Evolutionary conservation across 2,113 vertebrate genomes (phyloP).

Genomic region (Atrichornis clamosus): DNA sequence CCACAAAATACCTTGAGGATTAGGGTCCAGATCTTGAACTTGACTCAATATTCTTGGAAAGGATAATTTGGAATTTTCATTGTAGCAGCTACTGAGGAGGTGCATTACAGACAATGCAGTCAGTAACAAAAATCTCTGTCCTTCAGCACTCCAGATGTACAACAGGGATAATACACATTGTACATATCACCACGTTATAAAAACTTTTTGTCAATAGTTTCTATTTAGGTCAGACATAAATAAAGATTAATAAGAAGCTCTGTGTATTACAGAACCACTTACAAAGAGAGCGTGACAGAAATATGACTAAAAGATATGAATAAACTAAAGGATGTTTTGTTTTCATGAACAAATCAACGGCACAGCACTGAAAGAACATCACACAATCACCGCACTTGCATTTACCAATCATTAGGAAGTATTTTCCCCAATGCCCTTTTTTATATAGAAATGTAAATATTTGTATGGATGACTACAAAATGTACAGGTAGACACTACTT

Average conservation of each 20-base stretch:
- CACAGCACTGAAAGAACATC: not conserved
- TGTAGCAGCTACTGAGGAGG: not conserved
- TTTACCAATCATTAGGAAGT: not conserved
- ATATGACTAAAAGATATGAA: no score
- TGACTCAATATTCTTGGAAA: not conserved
- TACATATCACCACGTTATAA: not conserved
- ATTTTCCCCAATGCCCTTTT: not conserved
- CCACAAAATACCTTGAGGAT: constrained; percentile 19
- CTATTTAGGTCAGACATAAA: not conserved
- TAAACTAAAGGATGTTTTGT: not conserved
- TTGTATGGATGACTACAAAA: not conserved
- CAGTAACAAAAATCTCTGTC: constrained; percentile 16
- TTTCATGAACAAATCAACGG: not conserved
- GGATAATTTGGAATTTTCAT: not conserved
- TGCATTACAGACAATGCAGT: not conserved
- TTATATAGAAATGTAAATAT: not conserved
- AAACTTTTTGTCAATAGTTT: not conserved
- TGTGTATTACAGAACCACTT: not conserved
- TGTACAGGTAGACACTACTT: not conserved
- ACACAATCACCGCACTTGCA: not conserved
- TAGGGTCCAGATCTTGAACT: constrained; percentile 28
- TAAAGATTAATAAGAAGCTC: not conserved
- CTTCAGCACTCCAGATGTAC: constrained; percentile 30
- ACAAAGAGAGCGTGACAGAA: not conserved
- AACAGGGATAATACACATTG: not conserved